phyloP scores from a whole-genome alignment of 2,113 vertebrate species.

The Narcine bancroftii region DNA sequence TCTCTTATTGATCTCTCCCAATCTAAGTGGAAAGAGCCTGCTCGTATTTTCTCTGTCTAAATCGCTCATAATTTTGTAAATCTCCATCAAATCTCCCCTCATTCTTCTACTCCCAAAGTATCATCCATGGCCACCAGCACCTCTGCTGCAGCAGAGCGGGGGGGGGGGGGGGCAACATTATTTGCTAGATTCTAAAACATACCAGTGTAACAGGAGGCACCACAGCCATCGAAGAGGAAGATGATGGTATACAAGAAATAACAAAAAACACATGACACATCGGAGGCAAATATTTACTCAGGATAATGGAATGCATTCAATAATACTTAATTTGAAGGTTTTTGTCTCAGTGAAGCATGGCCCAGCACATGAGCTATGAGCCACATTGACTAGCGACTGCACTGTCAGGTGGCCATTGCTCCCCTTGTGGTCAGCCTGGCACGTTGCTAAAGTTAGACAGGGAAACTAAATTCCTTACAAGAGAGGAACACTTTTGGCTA shows the following conservation, averaged over 20 bases:
- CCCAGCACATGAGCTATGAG: too few species aligned
- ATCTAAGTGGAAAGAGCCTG: too few species aligned
- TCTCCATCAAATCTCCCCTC: too few species aligned
- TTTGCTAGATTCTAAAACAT: background rate
- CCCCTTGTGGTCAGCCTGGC: too few species aligned
- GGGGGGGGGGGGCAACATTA: background rate
- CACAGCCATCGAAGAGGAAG: background rate
- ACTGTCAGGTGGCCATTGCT: background rate
- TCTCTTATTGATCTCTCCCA: too few species aligned
- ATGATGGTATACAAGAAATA: background rate
- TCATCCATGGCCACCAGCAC: background rate
- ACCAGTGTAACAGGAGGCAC: background rate
- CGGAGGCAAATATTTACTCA: background rate
- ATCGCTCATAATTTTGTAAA: too few species aligned
- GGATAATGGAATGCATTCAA: background rate
- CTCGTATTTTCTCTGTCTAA: too few species aligned
- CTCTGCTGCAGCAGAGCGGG: background rate
- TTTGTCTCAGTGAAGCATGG: background rate
- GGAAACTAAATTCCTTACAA: background rate
- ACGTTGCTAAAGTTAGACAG: background rate
- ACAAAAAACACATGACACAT: background rate
- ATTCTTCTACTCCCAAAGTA: too few species aligned
- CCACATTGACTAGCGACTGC: too few species aligned
- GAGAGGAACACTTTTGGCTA: background rate
- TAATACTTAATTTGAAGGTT: background rate